Evolutionary conservation across 2,797 vertebrate species (phyloP), one percentile per base, ranked within the genome.

Genomic region (Sciurus vulgaris): DNA sequence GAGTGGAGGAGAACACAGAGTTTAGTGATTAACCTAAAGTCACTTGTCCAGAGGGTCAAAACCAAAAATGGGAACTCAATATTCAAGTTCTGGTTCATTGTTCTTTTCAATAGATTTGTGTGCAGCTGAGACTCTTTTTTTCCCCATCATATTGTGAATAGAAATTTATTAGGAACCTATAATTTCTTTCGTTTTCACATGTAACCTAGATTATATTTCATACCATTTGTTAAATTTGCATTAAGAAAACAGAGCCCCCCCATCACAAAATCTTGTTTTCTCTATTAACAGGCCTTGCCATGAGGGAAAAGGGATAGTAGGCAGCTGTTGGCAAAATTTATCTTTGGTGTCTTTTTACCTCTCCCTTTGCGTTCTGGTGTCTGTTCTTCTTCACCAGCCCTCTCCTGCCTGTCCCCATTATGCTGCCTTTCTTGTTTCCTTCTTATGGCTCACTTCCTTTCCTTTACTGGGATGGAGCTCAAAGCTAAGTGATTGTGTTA

Each of bases 1-100:
- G 61, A 92, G 47, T 85, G 56, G 93, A 74, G 94, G 33, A 81
- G 10, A 95, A 49, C n/a, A 54, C 72, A 91, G 95, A 93, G 17
- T 86, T 84, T 94, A 86, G 69, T 93, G 87, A 94, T 49, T 88
- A 79, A 47, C 26, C 15, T 61, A 82, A 86, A 93, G 44, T 35
- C 61, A 88, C 51, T 85, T 93, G n/a, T 78, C 74, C 54, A 93
- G 54, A 84, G 47, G 7, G 78, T 94, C 33, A 86, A 87, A 96
- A 89, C 61, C 54, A 22, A 92, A 96, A 92, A 54, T 86, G 74
- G 77, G 63, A 95, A 78, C 30, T n/a, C 74, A 76, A n/a, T 51
- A 35, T 84, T 96, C 49, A 91, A 77, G 30, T 95, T 97, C 22
- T 86, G 93, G 51, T 91, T 90, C n/a, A 96, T 0, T 91, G 33